These are phyloP conservation scores for Halocynthia aurantium DNA, from an alignment of 23 tunicate genomes.

Conservation along the genomic window DNA sequence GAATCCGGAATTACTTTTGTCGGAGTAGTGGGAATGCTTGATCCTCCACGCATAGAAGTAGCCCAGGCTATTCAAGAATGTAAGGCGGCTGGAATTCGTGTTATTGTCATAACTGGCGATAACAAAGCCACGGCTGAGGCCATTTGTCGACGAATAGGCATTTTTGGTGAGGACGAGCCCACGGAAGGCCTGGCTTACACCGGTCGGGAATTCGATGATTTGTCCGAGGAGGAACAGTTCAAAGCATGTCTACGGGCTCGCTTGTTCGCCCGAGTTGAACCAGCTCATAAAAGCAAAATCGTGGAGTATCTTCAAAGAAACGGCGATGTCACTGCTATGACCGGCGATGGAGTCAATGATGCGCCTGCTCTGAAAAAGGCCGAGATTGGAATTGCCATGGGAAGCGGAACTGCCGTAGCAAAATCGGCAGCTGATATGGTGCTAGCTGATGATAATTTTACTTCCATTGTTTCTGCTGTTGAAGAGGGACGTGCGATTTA, in stretches of 20 bases:
- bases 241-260: constrained; percentile 83
- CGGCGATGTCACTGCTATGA: constrained; percentile 98
- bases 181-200: constrained; percentile 69
- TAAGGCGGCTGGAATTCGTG: constrained; percentile 87
- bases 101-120: constrained; percentile 97
- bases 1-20: constrained; percentile 91
- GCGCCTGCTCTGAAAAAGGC: constrained; percentile 97
- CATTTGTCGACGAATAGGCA: constrained; percentile 86
- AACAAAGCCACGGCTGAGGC: constrained; percentile 99
- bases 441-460: constrained; percentile 95
- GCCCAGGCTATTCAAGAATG: constrained; percentile 79
- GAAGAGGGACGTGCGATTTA: constrained; percentile 99
- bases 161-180: constrained; percentile 82
- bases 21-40: constrained; percentile 94
- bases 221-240: constrained; percentile 47
- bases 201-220: constrained; percentile 91
- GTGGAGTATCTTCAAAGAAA: constrained; percentile 80
- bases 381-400: constrained; percentile 98
- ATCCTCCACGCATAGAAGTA: constrained; percentile 89
- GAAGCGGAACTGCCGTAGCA: constrained; percentile 97
- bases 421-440: constrained; percentile 96
- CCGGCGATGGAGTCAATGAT: constrained; percentile 98
- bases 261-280: constrained; percentile 95
- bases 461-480: constrained; percentile 96
- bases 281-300: constrained; percentile 95